Conservation (phyloP, 2,888 invertebrate species). For the Phoenoteleia sp. region DNA sequence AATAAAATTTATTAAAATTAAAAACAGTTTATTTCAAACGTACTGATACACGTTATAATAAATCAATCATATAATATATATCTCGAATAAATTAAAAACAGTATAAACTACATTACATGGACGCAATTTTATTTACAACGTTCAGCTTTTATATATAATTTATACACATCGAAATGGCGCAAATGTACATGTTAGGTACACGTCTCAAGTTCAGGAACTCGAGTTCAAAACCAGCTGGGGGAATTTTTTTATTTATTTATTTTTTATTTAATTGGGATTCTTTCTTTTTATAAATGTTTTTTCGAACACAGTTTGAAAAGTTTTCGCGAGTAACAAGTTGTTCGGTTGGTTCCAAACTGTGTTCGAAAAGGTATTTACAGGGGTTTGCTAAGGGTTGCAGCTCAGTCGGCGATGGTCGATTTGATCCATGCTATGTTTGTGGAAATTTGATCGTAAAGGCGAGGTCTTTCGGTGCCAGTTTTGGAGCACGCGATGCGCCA, state of each 20-base stretch:
- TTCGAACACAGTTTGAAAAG: conserved; percentile 40
- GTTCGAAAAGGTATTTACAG: conserved; percentile 36
- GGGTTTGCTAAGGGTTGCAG: too few species aligned
- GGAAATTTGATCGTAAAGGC: conserved; percentile 94
- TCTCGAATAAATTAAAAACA: conserved; percentile 62
- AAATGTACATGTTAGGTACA: conserved; percentile 50
- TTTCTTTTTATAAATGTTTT: too few species aligned
- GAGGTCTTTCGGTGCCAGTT: conserved; percentile 92
- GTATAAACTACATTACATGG: conserved; percentile 57
- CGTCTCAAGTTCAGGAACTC: not conserved
- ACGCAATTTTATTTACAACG: conserved; percentile 61
- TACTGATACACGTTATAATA: conserved; percentile 43
- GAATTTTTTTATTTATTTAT: too few species aligned
- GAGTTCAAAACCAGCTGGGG: conserved; percentile 35
- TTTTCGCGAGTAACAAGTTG: not conserved
- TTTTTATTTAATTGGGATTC: too few species aligned
- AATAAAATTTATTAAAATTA: not conserved
- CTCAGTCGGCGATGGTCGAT: conserved; percentile 90
- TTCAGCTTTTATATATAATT: conserved; percentile 52
- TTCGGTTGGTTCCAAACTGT: conserved; percentile 26
- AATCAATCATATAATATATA: conserved; percentile 31
- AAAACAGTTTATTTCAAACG: conserved; percentile 42
- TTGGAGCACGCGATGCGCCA: conserved; percentile 96
- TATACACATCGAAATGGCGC: conserved; percentile 59
- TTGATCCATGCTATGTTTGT: conserved; percentile 95